Evolutionary conservation across 2,888 invertebrate genomes (phyloP).

Genomic region (Melanargia galathea): DNA sequence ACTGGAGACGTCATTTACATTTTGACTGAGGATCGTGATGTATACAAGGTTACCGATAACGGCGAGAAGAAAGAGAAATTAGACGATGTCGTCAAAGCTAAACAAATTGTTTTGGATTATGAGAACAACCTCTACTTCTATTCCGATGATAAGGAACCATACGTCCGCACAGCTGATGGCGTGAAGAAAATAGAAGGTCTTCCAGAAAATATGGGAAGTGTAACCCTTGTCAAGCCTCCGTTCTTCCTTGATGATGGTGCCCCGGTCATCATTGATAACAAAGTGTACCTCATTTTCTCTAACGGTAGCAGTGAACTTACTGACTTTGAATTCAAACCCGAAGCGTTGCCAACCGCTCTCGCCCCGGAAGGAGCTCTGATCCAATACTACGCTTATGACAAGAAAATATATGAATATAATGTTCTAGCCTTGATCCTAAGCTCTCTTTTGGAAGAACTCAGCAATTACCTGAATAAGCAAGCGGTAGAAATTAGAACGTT

Average conservation of each 20-base stretch:
- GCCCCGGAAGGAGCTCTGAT: constrained; percentile 56
- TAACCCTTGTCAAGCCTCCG: constrained; percentile 55
- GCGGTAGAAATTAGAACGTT: constrained; percentile 45
- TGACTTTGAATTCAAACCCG: constrained; percentile 39
- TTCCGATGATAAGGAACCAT: constrained; percentile 50
- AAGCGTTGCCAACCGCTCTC: constrained; percentile 56
- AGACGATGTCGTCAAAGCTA: constrained; percentile 51
- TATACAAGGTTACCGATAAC: constrained; percentile 60
- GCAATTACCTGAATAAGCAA: constrained; percentile 47
- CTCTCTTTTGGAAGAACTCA: constrained; percentile 46
- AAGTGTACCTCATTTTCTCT: constrained; percentile 49
- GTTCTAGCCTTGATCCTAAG: constrained; percentile 40
- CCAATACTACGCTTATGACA: constrained; percentile 61
- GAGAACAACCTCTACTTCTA: constrained; percentile 60
- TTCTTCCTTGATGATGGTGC: constrained; percentile 51
- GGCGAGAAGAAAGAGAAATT: constrained; percentile 59
- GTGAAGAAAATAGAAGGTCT: constrained; percentile 56
- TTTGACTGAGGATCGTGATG: constrained; percentile 55
- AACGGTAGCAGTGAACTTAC: constrained; percentile 51
- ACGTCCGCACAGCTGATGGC: constrained; percentile 48
- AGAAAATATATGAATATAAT: constrained; percentile 67
- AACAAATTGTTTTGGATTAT: constrained; percentile 60
- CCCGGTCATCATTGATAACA: constrained; percentile 51
- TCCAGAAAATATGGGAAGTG: constrained; percentile 47
- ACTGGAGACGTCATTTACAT: constrained; percentile 54